Percentiles rank a stretch among this genome's conserved stretches.
These are phyloP conservation scores for Fulica atra DNA, from an alignment of 2,113 vertebrate species.

Conservation along the genomic window DNA sequence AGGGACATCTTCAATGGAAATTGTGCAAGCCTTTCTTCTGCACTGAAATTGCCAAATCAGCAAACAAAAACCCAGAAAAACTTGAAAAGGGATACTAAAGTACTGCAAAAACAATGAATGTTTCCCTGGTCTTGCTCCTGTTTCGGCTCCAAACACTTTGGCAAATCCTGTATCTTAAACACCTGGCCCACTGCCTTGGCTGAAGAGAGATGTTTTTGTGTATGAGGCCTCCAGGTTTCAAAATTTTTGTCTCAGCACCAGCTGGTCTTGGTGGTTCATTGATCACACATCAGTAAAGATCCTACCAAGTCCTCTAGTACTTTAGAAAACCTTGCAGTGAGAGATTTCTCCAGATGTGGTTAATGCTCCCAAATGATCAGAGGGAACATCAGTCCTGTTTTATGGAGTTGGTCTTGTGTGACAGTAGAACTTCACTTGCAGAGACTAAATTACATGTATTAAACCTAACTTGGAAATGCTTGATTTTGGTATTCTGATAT, in stretches of 20 bases:
- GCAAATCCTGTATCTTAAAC: neutral
- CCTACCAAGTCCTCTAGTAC: neutral
- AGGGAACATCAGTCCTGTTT: neutral
- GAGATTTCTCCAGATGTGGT: neutral
- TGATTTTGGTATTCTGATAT: neutral
- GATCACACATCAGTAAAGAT: neutral
- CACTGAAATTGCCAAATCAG: neutral
- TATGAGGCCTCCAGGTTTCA: neutral
- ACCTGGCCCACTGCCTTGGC: neutral
- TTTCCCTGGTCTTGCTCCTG: neutral
- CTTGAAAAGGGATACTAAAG: neutral
- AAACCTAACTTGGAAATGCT: neutral
- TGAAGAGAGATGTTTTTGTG: neutral
- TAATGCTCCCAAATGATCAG: neutral
- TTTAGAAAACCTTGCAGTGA: neutral
- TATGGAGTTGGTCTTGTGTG: neutral
- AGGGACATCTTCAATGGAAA: neutral
- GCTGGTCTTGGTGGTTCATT: neutral
- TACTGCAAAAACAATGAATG: neutral
- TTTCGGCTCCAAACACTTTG: neutral
- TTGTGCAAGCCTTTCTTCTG: neutral
- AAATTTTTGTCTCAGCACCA: neutral
- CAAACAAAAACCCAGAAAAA: neutral
- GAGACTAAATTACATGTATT: neutral
- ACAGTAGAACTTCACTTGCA: neutral